phyloP scores from a whole-genome alignment of 2,888 invertebrate genomes.

The Oscheius sp. region DNA sequence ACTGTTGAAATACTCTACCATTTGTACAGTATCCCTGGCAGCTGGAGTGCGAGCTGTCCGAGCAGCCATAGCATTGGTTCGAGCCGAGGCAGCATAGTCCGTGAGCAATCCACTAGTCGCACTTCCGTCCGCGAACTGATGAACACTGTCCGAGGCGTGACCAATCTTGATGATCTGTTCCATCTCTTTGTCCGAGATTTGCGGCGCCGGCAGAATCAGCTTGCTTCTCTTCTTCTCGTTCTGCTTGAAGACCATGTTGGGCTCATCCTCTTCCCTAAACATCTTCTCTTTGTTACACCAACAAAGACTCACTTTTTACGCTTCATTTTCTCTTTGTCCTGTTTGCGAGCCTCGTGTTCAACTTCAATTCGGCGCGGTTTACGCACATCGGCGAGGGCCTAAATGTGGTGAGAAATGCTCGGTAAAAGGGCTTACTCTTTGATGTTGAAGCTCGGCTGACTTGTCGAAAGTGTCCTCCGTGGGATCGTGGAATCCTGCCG shows the following conservation, averaged over 20 bases:
- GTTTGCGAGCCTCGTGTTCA: constrained; percentile 84
- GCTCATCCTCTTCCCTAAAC: constrained; percentile 80
- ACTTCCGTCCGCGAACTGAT: constrained; percentile 83
- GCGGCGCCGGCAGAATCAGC: constrained; percentile 93
- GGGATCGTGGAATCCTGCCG: constrained; percentile 91
- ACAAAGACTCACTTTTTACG: constrained; percentile 79
- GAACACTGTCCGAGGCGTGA: constrained; percentile 77
- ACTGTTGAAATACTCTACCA: constrained; percentile 32
- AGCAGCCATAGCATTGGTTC: constrained; percentile 81
- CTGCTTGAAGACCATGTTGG: constrained; percentile 79
- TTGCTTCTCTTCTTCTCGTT: constrained; percentile 78
- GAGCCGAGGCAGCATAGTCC: constrained; percentile 85
- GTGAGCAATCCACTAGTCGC: constrained; percentile 82
- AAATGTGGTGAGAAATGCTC: constrained; percentile 4
- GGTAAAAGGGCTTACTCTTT: constrained; percentile 36
- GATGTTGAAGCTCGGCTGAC: constrained; percentile 46
- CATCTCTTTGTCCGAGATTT: constrained; percentile 87
- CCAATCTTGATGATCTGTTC: constrained; percentile 81
- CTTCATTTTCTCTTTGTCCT: constrained; percentile 94
- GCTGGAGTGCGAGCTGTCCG: constrained; percentile 82
- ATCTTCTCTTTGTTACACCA: not conserved
- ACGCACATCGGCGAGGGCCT: constrained; percentile 62
- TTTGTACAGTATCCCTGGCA: constrained; percentile 65
- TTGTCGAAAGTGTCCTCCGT: constrained; percentile 81
- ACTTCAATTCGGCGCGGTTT: constrained; percentile 59